Conservation (phyloP, 2,113 vertebrate species). For the Larimichthys polyactis region DNA sequence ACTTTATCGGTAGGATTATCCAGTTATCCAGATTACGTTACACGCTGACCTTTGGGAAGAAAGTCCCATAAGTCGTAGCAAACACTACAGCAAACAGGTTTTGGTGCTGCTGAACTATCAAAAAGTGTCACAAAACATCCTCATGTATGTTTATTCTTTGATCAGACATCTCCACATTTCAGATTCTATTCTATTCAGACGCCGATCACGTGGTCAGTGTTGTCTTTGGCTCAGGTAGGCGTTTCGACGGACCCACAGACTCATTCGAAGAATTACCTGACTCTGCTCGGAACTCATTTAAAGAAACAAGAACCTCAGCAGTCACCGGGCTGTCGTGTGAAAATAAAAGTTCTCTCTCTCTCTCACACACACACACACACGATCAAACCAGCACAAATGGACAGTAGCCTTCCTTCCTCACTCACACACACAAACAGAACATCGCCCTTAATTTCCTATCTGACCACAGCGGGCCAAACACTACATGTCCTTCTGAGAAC, state of each 20-base stretch:
- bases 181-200: not conserved
- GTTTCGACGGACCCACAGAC: too few relatives aligned
- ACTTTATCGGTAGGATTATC: too few relatives aligned
- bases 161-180: not conserved
- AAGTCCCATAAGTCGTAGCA: too few relatives aligned
- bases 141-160: not conserved
- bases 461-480: conserved; percentile 9
- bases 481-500: conserved; percentile 48
- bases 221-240: not conserved
- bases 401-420: conserved; percentile 33
- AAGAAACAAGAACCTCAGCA: not conserved
- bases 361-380: not conserved
- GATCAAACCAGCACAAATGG: not conserved
- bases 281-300: not conserved
- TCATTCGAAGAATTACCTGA: not conserved
- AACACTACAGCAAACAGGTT: not conserved
- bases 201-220: not conserved
- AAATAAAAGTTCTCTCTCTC: conserved; percentile 1
- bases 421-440: conserved; percentile 11
- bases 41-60: too few relatives aligned
- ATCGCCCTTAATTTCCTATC: conserved; percentile 39
- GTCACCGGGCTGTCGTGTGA: conserved; percentile 5
- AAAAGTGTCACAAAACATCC: not conserved
- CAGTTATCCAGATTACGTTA: too few relatives aligned
- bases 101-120: not conserved